Evolutionary conservation across 2,113 vertebrate species (phyloP).

Genomic region (Sclerurus mexicanus): DNA sequence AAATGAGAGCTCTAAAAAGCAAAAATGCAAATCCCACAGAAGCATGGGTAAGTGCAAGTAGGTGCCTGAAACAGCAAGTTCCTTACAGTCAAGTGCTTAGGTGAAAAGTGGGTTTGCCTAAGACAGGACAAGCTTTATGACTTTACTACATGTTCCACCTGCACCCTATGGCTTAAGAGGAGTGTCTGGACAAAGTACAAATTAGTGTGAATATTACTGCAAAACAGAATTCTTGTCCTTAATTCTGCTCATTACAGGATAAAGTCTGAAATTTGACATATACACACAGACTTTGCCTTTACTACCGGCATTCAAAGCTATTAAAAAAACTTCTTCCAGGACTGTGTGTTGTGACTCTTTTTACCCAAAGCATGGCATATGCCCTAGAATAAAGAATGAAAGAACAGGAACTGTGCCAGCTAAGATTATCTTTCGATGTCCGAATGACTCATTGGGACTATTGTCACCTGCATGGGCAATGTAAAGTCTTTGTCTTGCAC

Average conservation of each 20-base stretch:
- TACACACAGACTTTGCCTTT: not conserved
- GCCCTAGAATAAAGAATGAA: not conserved
- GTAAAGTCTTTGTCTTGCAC: not conserved
- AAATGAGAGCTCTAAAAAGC: not conserved
- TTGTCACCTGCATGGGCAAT: not conserved
- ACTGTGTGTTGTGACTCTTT: not conserved
- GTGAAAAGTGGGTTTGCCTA: not conserved
- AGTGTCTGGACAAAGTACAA: not conserved
- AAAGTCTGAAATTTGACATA: not conserved
- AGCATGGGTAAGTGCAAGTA: not conserved
- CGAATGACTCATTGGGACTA: not conserved
- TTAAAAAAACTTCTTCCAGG: not conserved
- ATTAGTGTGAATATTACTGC: not conserved
- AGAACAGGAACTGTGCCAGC: not conserved
- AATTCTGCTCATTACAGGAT: not conserved
- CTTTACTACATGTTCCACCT: not conserved
- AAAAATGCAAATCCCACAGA: not conserved
- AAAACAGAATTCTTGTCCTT: not conserved
- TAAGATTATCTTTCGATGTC: not conserved
- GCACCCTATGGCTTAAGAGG: accelerated
- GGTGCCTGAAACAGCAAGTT: not conserved
- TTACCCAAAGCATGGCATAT: not conserved
- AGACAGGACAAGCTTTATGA: not conserved
- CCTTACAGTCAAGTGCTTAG: not conserved
- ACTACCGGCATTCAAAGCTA: not conserved